Percentiles rank a stretch among this genome's conserved stretches.
Conservation (phyloP, 2,113 vertebrate species). For the Gasterosteus aculeatus region DNA sequence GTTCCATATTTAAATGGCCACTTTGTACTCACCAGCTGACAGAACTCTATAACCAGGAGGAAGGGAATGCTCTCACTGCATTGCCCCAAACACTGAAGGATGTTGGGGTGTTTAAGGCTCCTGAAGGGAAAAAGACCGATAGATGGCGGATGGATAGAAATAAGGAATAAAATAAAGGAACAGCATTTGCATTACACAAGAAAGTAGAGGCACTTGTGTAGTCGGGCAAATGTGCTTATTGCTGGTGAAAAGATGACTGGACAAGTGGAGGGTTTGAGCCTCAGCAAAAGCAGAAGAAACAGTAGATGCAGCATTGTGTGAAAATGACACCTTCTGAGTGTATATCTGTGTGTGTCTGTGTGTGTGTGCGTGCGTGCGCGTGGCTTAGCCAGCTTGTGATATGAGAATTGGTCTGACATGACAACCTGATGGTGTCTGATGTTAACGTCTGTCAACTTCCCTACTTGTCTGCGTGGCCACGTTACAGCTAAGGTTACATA, state of each 20-base stretch:
- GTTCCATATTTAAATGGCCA: not conserved
- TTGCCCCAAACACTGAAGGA: conserved; percentile 91
- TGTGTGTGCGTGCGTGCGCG: not conserved
- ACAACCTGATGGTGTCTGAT: not conserved
- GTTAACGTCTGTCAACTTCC: not conserved
- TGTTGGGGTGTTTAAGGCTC: conserved; percentile 91
- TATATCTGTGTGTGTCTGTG: not conserved
- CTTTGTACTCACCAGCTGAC: conserved; percentile 86
- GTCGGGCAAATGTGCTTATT: not conserved
- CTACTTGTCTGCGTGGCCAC: not conserved
- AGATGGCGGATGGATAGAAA: not conserved
- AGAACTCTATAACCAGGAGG: conserved; percentile 94
- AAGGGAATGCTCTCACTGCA: conserved; percentile 90
- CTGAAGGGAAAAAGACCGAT: conserved; percentile 62
- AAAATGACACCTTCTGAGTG: not conserved
- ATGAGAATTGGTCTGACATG: not conserved
- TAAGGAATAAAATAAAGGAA: not conserved
- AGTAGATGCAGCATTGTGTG: not conserved
- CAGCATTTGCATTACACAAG: not conserved
- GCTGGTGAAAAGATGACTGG: not conserved
- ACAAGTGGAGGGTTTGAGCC: not conserved
- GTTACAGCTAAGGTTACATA: conserved; percentile 2
- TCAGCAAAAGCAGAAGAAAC: not conserved
- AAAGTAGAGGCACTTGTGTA: not conserved
- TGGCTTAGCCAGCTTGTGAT: conserved; percentile 16